Conservation (phyloP, 2,797 vertebrate genomes). For the Phrynocephalus forsythii region DNA sequence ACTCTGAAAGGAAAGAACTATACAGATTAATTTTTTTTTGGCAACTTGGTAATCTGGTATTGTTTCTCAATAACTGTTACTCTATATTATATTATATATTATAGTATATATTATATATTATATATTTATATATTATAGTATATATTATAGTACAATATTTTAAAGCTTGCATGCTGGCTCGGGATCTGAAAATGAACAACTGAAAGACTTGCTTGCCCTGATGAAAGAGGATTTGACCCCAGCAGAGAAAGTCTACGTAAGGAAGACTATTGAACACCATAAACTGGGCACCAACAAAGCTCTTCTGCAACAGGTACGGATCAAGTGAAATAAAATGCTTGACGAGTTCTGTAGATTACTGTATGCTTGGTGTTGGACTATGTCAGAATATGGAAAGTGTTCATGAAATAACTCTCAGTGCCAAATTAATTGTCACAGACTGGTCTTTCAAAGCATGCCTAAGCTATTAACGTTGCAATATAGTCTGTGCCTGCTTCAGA, state of each 20-base stretch:
- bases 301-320: constrained; percentile 77
- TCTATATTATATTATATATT: too few species aligned
- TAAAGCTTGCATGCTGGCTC: constrained; percentile 80
- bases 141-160: background rate
- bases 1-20: background rate
- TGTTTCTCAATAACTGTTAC: background rate
- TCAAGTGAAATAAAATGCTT: background rate
- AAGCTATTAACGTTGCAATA: background rate
- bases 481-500: background rate
- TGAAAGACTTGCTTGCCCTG: constrained; percentile 78
- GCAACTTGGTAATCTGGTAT: background rate
- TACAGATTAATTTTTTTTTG: background rate
- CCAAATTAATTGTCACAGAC: background rate
- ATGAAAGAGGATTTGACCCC: constrained; percentile 80
- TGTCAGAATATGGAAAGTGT: background rate
- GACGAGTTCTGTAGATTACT: background rate
- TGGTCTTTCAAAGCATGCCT: background rate
- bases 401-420: background rate
- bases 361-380: background rate
- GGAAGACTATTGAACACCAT: constrained; percentile 82
- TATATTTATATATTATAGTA: too few species aligned
- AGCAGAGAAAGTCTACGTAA: constrained; percentile 73
- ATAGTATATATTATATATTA: too few species aligned
- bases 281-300: constrained; percentile 81
- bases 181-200: constrained; percentile 78